Evolutionary conservation across 2,888 invertebrate species (phyloP).

Genomic region (Cephus sareptanus): DNA sequence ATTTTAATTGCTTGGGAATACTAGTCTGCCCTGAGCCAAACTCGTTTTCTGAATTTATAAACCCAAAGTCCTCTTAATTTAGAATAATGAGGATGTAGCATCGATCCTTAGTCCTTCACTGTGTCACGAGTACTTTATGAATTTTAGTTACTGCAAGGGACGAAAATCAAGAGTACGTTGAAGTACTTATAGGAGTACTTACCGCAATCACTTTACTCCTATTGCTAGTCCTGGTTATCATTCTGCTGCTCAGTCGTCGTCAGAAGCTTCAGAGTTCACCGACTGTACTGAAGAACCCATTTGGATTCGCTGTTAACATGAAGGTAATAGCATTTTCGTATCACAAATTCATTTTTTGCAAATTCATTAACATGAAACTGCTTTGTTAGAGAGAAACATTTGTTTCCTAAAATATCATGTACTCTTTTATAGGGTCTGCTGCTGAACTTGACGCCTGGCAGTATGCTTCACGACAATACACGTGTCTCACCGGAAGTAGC

Average conservation of each 20-base stretch:
- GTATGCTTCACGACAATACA: slow-evolving; percentile 58
- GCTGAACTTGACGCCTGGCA: slow-evolving; percentile 70
- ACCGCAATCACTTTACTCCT: slow-evolving; percentile 75
- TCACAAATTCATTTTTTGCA: rapidly evolving
- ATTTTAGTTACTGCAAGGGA: slow-evolving; percentile 70
- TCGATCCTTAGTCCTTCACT: not conserved
- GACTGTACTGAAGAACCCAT: slow-evolving; percentile 72
- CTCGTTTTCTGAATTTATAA: not conserved
- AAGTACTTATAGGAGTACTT: slow-evolving; percentile 73
- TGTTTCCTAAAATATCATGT: not conserved
- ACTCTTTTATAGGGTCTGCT: slow-evolving; percentile 67
- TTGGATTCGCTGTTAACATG: slow-evolving; percentile 76
- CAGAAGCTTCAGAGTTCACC: slow-evolving; percentile 73
- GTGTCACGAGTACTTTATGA: slow-evolving; percentile 11
- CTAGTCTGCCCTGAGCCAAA: not conserved
- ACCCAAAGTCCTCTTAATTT: not conserved
- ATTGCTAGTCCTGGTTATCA: slow-evolving; percentile 73
- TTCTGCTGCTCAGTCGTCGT: slow-evolving; percentile 71
- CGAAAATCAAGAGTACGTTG: slow-evolving; percentile 71
- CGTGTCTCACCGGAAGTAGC: slow-evolving; percentile 53
- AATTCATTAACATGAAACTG: not conserved
- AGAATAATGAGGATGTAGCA: not conserved
- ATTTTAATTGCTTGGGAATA: not conserved
- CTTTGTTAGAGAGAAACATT: not conserved
- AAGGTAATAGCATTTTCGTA: slow-evolving; percentile 66